Conservation (phyloP, 2,888 invertebrate genomes). For the Glaucopsyche alexis region DNA sequence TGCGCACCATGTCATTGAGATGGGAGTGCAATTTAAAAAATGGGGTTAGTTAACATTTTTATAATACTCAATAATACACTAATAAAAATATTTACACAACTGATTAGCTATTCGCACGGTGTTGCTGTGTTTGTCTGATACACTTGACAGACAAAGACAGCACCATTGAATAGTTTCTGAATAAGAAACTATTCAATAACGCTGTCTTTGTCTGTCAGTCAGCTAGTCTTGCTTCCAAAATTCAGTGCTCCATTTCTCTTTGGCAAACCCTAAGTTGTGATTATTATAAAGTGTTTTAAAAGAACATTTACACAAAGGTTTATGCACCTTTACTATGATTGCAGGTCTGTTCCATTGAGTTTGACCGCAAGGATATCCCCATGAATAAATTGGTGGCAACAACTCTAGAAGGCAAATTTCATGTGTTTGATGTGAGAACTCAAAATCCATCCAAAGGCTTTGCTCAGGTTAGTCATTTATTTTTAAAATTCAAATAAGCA, state of each 20-base stretch:
- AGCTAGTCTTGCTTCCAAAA: too few species aligned
- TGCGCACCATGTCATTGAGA: constrained; percentile 88
- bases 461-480: constrained; percentile 71
- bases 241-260: too few species aligned
- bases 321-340: not conserved
- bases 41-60: constrained; percentile 81
- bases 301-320: too few species aligned
- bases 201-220: too few species aligned
- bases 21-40: constrained; percentile 97
- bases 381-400: constrained; percentile 97
- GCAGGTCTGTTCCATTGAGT: constrained; percentile 90
- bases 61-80: not conserved
- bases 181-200: too few species aligned
- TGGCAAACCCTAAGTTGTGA: too few species aligned
- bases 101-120: too few species aligned
- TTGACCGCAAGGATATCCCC: constrained; percentile 94
- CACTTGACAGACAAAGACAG: too few species aligned
- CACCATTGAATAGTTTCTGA: too few species aligned
- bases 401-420: constrained; percentile 93
- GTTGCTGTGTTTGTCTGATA: too few species aligned
- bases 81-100: not conserved
- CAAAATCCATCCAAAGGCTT: constrained; percentile 94
- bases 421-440: constrained; percentile 93
- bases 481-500: too few species aligned
- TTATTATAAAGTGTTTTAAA: too few species aligned